A percentile compares a stretch with the other conserved stretches of the same genome.
Evolutionary conservation across 2,797 vertebrate genomes (phyloP).

Genomic region (Anas acuta): DNA sequence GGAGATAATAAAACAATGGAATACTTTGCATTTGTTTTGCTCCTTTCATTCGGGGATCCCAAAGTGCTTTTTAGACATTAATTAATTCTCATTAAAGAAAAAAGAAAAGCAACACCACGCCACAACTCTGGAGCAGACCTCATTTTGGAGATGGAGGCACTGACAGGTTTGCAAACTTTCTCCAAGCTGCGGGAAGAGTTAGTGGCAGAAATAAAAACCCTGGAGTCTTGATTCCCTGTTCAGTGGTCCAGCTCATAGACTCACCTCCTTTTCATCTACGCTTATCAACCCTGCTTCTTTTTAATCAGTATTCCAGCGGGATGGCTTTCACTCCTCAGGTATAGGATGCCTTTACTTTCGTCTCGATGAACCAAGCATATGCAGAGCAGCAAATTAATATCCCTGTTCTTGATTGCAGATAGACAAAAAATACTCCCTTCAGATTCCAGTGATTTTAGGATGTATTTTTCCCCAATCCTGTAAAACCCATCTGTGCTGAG

Average conservation of each 20-base stretch:
- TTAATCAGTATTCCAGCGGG: slow-evolving; percentile 9
- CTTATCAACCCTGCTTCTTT: not conserved
- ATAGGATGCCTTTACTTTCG: slow-evolving; percentile 35
- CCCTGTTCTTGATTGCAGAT: not conserved
- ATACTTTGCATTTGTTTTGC: slow-evolving; percentile 46
- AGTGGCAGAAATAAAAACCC: not conserved
- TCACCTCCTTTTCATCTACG: not conserved
- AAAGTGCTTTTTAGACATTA: slow-evolving; percentile 35
- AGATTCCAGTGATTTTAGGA: slow-evolving; percentile 12
- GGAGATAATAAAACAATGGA: slow-evolving; percentile 41
- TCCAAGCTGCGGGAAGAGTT: not conserved
- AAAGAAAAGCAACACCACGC: not conserved
- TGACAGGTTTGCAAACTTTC: slow-evolving; percentile 10
- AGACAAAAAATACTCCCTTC: not conserved
- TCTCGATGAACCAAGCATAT: slow-evolving; percentile 22
- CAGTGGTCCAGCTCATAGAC: not conserved
- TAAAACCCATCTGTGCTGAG: not conserved
- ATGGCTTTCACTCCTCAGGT: not conserved
- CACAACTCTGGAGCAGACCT: not conserved
- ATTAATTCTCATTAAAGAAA: slow-evolving; percentile 35
- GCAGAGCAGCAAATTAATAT: slow-evolving; percentile 32
- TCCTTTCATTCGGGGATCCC: slow-evolving; percentile 34
- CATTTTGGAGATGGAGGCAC: not conserved
- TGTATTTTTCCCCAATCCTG: not conserved
- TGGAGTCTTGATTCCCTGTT: not conserved